Base-by-base conservation (phyloP, 2,113 vertebrate species). In the Caranx ignobilis region DNA sequence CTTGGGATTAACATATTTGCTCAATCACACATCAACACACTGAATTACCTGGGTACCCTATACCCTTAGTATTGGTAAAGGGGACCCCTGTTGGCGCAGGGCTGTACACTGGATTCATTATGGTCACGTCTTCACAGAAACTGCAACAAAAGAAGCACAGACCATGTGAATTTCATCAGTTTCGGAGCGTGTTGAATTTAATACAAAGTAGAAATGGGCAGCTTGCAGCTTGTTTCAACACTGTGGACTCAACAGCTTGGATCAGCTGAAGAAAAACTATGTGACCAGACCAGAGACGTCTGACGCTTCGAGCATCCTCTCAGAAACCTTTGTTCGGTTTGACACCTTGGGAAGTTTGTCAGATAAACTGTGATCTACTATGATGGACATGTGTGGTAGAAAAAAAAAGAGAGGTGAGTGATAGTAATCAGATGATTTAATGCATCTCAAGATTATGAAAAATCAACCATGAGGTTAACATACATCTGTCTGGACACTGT, bases 71-170 rank as follows among this genome's bases (percentile, higher is more conserved):
- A 90, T 98, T 99, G 95, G 97, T 96, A 93, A 97, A 99, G 87
- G 97, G 97, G 92, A 98, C 96, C 95, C 98, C 98, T 95, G 98
- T 95, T 94, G 96, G 96, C 67, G 95, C 95, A 96, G 98, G 98
- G 96, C 96, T 99, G 95, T 99, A 99, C 60, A 98, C 96, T 80
- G 98, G 98, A 95, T 99, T 99, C 98, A 99, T 99, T 90, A 86
- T 96, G 95, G 91, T 93, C 89, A 79, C 67, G 88, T 85, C 48
- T 3, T 85, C 37, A 63, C 69, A 84, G 89, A 70, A 75, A 69
- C 93, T 94, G 82, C 12, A 81, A 71, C 8, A 18, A 65, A 56
- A 79, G 71, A 77, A 65, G 31, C 6, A 76, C 0, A 74, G 34
- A 39, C 5, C 2, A 26, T 8, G n/a, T 50, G 10, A 43, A 47